Conservation (phyloP, 2,888 invertebrate genomes). For the Macrosoma leucophasiata region DNA sequence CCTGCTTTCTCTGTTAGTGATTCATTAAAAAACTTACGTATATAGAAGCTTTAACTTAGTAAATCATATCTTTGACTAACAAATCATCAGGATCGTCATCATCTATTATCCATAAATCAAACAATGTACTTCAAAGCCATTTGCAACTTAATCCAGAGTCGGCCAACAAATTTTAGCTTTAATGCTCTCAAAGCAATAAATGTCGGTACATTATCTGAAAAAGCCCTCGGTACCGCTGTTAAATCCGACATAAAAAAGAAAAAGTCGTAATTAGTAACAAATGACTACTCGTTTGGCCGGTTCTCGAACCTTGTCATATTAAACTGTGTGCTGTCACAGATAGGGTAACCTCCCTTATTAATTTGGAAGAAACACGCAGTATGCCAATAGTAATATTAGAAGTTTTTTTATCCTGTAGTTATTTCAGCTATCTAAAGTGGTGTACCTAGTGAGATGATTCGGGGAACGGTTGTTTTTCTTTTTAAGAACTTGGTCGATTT, state of each 20-base stretch:
- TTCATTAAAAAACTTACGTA: too few species aligned
- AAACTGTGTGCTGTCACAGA: slow-evolving; percentile 8
- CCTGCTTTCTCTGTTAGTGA: too few species aligned
- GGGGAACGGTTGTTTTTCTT: slow-evolving; percentile 15
- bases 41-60: too few species aligned
- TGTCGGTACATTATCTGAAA: slow-evolving; percentile 32
- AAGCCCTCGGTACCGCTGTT: slow-evolving; percentile 32
- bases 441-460: slow-evolving; percentile 10
- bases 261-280: slow-evolving; percentile 44
- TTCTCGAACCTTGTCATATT: slow-evolving; percentile 21
- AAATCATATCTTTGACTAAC: too few species aligned
- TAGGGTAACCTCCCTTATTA: not conserved
- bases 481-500: slow-evolving; percentile 20
- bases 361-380: not conserved
- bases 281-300: slow-evolving; percentile 26
- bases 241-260: slow-evolving; percentile 38
- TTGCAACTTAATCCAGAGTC: slow-evolving; percentile 5
- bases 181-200: slow-evolving; percentile 28
- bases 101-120: too few species aligned
- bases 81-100: too few species aligned
- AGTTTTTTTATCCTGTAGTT: slow-evolving; percentile 4
- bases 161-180: slow-evolving; percentile 5
- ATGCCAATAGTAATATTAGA: not conserved
- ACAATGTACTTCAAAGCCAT: too few species aligned
- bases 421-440: slow-evolving; percentile 3